Base-by-base conservation (phyloP, 2,888 invertebrate species). In the Cyaniris semiargus region DNA sequence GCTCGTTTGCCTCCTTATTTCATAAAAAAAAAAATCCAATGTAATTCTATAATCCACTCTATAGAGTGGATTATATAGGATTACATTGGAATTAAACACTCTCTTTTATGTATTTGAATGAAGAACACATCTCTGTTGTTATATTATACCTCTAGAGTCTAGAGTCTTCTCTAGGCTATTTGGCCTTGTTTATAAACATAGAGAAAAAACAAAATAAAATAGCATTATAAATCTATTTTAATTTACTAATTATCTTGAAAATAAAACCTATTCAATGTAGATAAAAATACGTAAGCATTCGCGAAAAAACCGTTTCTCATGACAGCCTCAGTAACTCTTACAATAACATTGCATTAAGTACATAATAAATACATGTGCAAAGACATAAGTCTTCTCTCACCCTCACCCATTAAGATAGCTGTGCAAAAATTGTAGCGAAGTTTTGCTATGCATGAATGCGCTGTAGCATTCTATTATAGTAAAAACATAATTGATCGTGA, bases 401-500 rank as follows among this genome's bases (percentile, higher is more conserved):
- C n/a, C 66, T 15, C 27, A 66, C 66, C 60, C 27, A 66, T 66
- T 66, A 15, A 66, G 66, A 66, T 15, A 66, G 66, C 66, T 3
- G 60, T 23, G 27, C 27, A 66, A 66, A 66, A 66, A 27, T 38
- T 66, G 66, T 15, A 31, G 13, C 66, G 6, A 31, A 66, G 66
- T 66, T 66, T 66, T 66, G 27, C 23, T 66, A 66, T 66, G 66
- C 66, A 66, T 66, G 66, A 66, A 66, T 66, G 66, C 66, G 10
- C 60, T 66, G 15, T 31, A 66, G 21, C 66, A 66, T 66, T 66
- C 66, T 66, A 66, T 66, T 66, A 66, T 66, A 15, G 27, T 27
- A 66, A 66, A 66, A 66, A 66, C 66, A 66, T 66, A 66, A 66
- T 66, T 31, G 66, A 66, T 66, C 66, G 66, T 66, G 27, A 66